Evolutionary conservation across 2,888 invertebrate species (phyloP).

Genomic region (Lordiphosa andalusiaca): DNA sequence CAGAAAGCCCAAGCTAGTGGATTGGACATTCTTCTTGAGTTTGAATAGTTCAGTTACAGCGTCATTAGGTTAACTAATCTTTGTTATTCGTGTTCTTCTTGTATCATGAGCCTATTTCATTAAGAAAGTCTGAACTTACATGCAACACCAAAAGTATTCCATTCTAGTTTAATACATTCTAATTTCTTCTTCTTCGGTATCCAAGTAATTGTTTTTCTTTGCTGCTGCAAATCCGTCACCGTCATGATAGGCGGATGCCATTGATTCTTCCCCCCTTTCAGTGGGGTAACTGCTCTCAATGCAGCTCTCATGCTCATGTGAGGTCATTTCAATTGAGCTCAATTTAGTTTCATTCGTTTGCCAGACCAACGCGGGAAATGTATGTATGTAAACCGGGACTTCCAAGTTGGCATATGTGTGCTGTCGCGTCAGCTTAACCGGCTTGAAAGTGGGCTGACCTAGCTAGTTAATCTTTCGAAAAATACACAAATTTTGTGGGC

Average conservation of each 20-base stretch:
- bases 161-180: too few relatives aligned
- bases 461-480: conserved; percentile 27
- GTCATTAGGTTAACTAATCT: too few relatives aligned
- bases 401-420: conserved; percentile 10
- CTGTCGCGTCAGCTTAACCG: conserved; percentile 2
- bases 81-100: too few relatives aligned
- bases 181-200: neutral
- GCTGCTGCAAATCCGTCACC: conserved; percentile 9
- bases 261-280: neutral
- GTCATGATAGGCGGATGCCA: conserved; percentile 41
- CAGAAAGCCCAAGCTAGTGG: too few relatives aligned
- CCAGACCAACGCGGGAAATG: conserved; percentile 1
- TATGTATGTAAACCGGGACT: conserved; percentile 1
- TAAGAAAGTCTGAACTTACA: too few relatives aligned
- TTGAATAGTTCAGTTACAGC: too few relatives aligned
- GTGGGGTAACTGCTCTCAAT: neutral
- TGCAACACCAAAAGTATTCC: too few relatives aligned
- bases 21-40: too few relatives aligned
- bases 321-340: conserved; percentile 80
- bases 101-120: too few relatives aligned
- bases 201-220: neutral
- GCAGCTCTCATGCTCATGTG: conserved; percentile 36
- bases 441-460: conserved; percentile 1
- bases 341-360: conserved; percentile 74
- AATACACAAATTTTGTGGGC: conserved; percentile 25